Conservation (phyloP, 2,888 invertebrate species). For the Polydrusus cervinus region DNA sequence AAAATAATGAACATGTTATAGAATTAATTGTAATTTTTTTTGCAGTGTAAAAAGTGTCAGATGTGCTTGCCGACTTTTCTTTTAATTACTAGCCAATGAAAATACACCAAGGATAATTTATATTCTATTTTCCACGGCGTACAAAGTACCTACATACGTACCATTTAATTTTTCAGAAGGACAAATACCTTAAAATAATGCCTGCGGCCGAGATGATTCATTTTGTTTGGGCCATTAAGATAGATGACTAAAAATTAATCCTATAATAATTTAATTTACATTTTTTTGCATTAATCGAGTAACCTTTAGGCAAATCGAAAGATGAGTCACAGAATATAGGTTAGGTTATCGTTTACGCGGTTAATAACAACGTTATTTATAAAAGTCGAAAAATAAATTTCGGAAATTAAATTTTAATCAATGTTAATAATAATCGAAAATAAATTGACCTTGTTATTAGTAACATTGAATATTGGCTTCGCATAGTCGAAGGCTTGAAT, state of each 20-base stretch:
- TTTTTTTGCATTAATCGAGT: conserved; percentile 30
- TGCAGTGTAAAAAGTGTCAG: too few species aligned
- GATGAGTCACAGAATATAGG: conserved; percentile 20
- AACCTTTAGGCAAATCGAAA: conserved; percentile 18
- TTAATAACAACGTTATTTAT: background rate
- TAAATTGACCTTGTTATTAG: too few species aligned
- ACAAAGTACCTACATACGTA: background rate
- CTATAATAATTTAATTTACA: conserved; percentile 28
- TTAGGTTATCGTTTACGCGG: conserved; percentile 11
- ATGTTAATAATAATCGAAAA: too few species aligned
- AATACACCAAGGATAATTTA: conserved; percentile 16
- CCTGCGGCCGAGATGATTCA: conserved; percentile 22
- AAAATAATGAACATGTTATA: too few species aligned
- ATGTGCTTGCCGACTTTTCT: too few species aligned
- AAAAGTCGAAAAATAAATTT: too few species aligned
- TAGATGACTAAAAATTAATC: conserved; percentile 36
- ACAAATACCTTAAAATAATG: conserved; percentile 8
- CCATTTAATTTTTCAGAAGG: conserved; percentile 5
- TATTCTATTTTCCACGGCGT: conserved; percentile 10
- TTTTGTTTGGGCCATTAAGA: conserved; percentile 11
- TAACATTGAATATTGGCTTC: too few species aligned
- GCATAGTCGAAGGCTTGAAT: too few species aligned
- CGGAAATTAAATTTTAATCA: too few species aligned
- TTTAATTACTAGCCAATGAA: too few species aligned
- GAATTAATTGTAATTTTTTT: too few species aligned